phyloP scores from a whole-genome alignment of 2,113 vertebrate species.

The Lepisosteus osseus region DNA sequence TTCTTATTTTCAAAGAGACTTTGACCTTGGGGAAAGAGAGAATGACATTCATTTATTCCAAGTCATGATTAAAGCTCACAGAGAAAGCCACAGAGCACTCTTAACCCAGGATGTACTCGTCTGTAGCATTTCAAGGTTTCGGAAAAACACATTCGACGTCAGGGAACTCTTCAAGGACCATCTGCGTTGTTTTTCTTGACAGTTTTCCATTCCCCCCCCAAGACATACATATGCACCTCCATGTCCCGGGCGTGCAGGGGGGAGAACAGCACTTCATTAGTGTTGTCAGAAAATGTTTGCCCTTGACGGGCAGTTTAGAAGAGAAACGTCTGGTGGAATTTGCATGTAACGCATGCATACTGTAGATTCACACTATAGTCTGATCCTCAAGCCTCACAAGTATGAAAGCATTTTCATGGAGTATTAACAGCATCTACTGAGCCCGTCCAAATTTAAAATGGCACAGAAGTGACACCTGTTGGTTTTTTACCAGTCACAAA shows the following conservation, averaged over 20 bases:
- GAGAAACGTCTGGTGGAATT: neutral
- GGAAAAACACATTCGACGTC: neutral
- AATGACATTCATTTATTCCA: neutral
- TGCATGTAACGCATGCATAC: neutral
- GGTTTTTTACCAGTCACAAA: too few relatives aligned
- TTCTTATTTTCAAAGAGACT: neutral
- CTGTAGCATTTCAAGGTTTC: neutral
- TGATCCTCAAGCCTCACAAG: neutral
- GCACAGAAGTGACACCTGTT: too few relatives aligned
- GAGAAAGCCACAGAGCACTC: neutral
- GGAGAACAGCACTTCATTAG: neutral
- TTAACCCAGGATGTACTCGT: neutral
- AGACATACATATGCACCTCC: neutral
- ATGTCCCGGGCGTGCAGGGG: neutral
- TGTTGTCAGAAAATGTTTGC: neutral
- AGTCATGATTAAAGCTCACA: neutral
- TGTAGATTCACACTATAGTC: neutral
- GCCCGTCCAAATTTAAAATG: neutral
- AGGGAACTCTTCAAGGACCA: constrained; percentile 9
- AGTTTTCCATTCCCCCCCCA: neutral
- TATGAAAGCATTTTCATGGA: constrained; percentile 24
- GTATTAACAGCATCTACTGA: constrained; percentile 38
- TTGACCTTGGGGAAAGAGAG: neutral
- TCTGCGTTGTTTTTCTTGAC: constrained; percentile 2
- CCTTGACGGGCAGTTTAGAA: neutral